Percentiles rank a stretch among this genome's conserved stretches.
phyloP scores from a whole-genome alignment of 1,140 invertebrate species.

The Rhyacophila brunnea region DNA sequence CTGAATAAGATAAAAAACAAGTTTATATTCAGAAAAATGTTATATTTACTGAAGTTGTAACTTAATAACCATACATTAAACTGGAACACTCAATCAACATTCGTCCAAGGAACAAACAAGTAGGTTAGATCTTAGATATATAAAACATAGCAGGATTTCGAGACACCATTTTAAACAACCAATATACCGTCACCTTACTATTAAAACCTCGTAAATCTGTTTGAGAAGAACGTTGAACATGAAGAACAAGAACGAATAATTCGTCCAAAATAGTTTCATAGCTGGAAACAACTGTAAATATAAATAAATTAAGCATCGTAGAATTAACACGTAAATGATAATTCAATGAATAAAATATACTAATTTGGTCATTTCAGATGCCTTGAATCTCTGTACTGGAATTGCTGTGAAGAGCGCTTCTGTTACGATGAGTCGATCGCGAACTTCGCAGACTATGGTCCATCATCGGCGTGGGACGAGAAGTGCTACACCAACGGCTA shows the following conservation, averaged over 20 bases:
- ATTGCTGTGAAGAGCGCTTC: slow-evolving; percentile 59
- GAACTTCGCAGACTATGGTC: slow-evolving; percentile 36
- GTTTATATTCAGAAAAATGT: too few relatives aligned
- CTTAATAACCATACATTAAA: neutral
- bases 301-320: neutral
- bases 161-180: neutral
- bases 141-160: neutral
- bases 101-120: neutral
- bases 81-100: neutral
- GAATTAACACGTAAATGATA: neutral
- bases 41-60: too few relatives aligned
- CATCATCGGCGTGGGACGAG: slow-evolving; percentile 24
- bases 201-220: too few relatives aligned
- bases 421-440: slow-evolving; percentile 61
- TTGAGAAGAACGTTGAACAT: too few relatives aligned
- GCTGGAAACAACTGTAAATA: neutral
- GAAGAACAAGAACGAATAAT: too few relatives aligned
- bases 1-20: too few relatives aligned
- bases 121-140: neutral
- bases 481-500: slow-evolving; percentile 41
- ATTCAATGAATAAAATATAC: neutral
- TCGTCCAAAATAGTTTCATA: neutral
- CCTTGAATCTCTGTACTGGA: slow-evolving; percentile 60
- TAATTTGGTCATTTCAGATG: slow-evolving; percentile 46
- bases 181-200: too few relatives aligned